These are phyloP conservation scores for Myrmecophaga tridactyla DNA, from an alignment of 2,113 vertebrate species.

Conservation along the genomic window DNA sequence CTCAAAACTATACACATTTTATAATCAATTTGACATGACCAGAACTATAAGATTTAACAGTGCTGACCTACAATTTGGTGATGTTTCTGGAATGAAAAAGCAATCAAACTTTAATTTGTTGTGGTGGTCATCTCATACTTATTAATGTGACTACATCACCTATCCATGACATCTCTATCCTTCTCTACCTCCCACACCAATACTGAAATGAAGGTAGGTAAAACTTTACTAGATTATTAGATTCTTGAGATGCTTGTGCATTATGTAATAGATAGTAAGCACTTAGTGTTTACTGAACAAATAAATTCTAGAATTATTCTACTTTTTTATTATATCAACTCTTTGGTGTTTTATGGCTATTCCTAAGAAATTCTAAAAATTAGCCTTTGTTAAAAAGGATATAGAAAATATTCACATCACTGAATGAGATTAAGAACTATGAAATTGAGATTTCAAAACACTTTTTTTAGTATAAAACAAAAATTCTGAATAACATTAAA, in stretches of 20 bases:
- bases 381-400: not conserved
- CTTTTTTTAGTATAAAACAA: slow-evolving; percentile 17
- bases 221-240: not conserved
- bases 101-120: not conserved
- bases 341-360: not conserved
- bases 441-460: slow-evolving; percentile 48
- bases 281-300: slow-evolving; percentile 12
- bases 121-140: not conserved
- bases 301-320: not conserved
- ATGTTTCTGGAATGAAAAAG: not conserved
- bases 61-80: not conserved
- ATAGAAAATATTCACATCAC: not conserved
- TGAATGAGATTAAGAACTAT: not conserved
- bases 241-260: not conserved
- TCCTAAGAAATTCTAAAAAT: not conserved
- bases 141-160: not conserved
- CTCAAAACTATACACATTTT: not conserved
- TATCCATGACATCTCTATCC: not conserved
- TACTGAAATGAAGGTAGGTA: not conserved
- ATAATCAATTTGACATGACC: not conserved
- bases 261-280: not conserved
- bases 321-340: not conserved
- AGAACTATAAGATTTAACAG: not conserved
- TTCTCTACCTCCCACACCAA: not conserved
- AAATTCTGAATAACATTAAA: slow-evolving; percentile 7